Evolutionary conservation across 2,797 vertebrate genomes (phyloP).

Genomic region (Galagoides demidoff): DNA sequence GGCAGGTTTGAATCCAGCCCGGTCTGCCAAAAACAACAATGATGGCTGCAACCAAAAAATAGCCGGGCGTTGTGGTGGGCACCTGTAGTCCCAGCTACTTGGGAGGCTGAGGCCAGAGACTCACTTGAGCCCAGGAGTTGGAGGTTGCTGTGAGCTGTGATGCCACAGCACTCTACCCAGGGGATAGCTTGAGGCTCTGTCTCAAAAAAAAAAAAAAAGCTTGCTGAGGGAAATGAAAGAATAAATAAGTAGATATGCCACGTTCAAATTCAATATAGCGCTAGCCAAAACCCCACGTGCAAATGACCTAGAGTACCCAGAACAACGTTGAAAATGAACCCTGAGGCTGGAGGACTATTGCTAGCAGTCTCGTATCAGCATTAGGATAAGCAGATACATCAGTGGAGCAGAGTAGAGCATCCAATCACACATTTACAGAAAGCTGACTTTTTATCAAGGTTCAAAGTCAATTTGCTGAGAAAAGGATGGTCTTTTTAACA

Average conservation of each 20-base stretch:
- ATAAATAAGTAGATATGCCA: background rate
- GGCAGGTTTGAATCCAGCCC: too few species aligned
- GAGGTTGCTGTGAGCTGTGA: too few species aligned
- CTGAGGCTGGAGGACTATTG: accelerated
- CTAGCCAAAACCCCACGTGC: background rate
- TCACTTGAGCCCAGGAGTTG: too few species aligned
- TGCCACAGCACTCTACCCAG: too few species aligned
- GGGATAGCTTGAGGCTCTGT: too few species aligned
- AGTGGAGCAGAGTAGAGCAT: accelerated
- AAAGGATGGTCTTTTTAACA: background rate
- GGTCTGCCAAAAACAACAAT: too few species aligned
- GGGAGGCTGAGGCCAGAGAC: too few species aligned
- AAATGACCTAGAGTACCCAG: background rate
- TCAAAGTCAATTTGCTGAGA: accelerated
- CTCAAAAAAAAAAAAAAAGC: too few species aligned
- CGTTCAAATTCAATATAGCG: accelerated
- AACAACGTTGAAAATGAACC: background rate
- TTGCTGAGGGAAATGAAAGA: background rate
- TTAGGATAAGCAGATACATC: background rate
- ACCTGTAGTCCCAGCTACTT: too few species aligned
- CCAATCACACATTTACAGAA: accelerated
- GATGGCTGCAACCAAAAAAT: too few species aligned
- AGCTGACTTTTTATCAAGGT: background rate
- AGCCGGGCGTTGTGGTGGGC: too few species aligned
- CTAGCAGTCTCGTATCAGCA: accelerated